phyloP scores from a whole-genome alignment of 2,888 invertebrate genomes.

The Drosophila nigritarsus region DNA sequence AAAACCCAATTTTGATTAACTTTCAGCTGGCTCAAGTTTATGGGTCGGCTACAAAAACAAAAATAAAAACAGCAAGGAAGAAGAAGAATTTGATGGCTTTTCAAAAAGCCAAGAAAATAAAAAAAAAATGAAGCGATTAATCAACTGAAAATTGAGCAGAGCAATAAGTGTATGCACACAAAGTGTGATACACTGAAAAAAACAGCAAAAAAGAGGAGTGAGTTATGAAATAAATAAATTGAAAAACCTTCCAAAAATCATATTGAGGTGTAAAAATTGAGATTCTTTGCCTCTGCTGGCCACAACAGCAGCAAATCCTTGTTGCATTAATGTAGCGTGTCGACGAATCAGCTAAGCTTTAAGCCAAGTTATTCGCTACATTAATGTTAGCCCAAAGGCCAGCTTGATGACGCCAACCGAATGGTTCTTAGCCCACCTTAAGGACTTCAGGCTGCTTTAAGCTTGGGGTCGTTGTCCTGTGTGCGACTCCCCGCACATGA shows the following conservation, averaged over 20 bases:
- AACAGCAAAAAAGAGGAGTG: no score
- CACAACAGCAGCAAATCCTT: neutral
- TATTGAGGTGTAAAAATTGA: no score
- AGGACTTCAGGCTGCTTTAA: neutral
- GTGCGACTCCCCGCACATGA: no score
- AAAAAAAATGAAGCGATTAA: conserved; percentile 20
- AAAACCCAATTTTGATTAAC: conserved; percentile 46
- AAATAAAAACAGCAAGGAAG: neutral
- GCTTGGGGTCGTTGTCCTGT: neutral
- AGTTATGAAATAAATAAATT: no score
- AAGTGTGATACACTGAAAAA: neutral
- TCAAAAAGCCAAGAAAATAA: conserved; percentile 13
- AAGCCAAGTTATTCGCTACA: neutral
- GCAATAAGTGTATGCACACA: neutral
- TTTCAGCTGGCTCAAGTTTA: conserved; percentile 29
- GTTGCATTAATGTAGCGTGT: neutral
- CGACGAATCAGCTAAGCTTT: neutral
- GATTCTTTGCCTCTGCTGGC: neutral
- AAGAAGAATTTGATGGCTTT: conserved; percentile 12
- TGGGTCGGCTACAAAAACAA: conserved; percentile 30
- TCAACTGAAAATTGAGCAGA: conserved; percentile 11
- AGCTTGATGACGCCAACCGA: neutral
- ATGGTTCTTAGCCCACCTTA: neutral
- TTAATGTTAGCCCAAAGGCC: neutral
- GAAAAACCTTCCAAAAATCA: no score